Evolutionary conservation across 2,888 invertebrate species (phyloP).

Genomic region (Melipona bicolor): DNA sequence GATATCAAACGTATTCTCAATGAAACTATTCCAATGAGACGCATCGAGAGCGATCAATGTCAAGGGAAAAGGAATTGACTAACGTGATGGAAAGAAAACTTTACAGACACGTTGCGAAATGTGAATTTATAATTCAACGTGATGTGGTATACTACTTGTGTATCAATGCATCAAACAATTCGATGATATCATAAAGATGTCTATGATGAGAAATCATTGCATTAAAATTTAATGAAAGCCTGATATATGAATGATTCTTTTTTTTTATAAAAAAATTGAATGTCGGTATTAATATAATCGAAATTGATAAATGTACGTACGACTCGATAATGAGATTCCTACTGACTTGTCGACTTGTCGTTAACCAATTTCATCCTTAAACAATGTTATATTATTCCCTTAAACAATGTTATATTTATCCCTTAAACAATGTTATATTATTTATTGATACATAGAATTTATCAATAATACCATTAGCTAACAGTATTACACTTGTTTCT

Average conservation of each 20-base stretch:
- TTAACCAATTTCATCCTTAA: slow-evolving; percentile 70
- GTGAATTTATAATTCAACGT: slow-evolving; percentile 21
- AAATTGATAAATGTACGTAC: background rate
- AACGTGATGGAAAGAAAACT: background rate
- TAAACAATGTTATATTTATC: slow-evolving; percentile 80
- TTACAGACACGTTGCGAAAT: slow-evolving; percentile 33
- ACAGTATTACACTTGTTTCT: slow-evolving; percentile 70
- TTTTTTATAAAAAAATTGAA: background rate
- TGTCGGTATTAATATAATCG: background rate
- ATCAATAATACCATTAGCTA: slow-evolving; percentile 76
- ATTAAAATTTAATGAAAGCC: no score
- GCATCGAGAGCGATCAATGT: slow-evolving; percentile 29
- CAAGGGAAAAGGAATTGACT: slow-evolving; percentile 24
- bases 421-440: slow-evolving; percentile 81
- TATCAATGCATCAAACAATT: slow-evolving; percentile 2
- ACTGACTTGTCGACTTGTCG: background rate
- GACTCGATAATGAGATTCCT: background rate
- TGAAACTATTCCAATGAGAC: slow-evolving; percentile 4
- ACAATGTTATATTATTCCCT: slow-evolving; percentile 81
- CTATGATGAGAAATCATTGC: background rate
- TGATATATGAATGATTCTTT: no score
- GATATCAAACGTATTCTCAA: background rate
- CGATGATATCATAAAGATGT: background rate
- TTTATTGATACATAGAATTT: slow-evolving; percentile 82
- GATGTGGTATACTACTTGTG: background rate